Percentiles rank a stretch among this genome's conserved stretches.
Conservation (phyloP, 2,113 vertebrate species). For the Alligator mississippiensis region DNA sequence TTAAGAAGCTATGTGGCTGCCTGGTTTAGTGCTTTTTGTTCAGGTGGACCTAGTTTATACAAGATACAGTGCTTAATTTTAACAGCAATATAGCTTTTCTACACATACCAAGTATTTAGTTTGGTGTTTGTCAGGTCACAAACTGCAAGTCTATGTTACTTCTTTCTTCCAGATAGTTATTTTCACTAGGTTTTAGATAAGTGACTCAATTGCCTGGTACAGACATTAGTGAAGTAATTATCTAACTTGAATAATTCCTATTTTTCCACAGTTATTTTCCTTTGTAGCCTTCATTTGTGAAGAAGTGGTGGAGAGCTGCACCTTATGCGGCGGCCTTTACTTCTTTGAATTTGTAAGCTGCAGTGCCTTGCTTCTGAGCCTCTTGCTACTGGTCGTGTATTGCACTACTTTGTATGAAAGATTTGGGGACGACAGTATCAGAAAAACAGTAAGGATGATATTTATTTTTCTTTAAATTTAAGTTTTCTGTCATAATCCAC, state of each 20-base stretch:
- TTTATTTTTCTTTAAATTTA: neutral
- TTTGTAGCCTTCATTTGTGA: slow-evolving; percentile 89
- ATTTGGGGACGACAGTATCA: slow-evolving; percentile 76
- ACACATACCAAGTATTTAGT: neutral
- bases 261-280: slow-evolving; percentile 83
- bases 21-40: neutral
- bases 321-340: slow-evolving; percentile 83
- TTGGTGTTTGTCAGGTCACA: neutral
- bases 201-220: neutral
- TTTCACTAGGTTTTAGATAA: neutral
- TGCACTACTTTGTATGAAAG: slow-evolving; percentile 71
- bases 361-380: slow-evolving; percentile 87
- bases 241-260: neutral
- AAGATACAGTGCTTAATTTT: neutral
- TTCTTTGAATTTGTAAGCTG: slow-evolving; percentile 94
- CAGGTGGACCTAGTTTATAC: neutral
- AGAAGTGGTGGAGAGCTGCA: slow-evolving; percentile 83
- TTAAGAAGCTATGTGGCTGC: neutral
- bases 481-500: neutral
- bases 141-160: neutral
- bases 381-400: slow-evolving; percentile 83
- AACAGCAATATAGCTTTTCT: neutral
- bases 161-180: neutral
- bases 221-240: neutral
- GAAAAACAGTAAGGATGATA: slow-evolving; percentile 76